Percentiles rank a stretch among this genome's conserved stretches.
Conservation (phyloP, 1,140 invertebrate genomes). For the Teleopsis dalmanni region DNA sequence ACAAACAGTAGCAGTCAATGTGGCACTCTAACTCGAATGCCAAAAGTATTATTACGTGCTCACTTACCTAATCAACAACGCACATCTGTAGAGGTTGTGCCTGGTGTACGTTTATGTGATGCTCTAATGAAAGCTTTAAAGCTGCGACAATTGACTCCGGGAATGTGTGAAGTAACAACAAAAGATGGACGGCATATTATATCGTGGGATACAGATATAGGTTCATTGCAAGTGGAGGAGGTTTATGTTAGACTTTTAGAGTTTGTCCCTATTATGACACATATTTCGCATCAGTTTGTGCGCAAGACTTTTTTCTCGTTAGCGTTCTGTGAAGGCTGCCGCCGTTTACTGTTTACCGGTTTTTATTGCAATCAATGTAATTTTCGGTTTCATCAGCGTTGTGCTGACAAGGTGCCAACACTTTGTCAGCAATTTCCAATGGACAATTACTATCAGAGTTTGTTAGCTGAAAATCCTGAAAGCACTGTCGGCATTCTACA, state of each 20-base stretch:
- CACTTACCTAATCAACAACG: slow-evolving; percentile 87
- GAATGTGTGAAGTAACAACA: slow-evolving; percentile 80
- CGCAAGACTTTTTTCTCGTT: slow-evolving; percentile 94
- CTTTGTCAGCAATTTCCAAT: slow-evolving; percentile 76
- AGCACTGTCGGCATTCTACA: slow-evolving; percentile 61
- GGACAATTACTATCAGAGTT: slow-evolving; percentile 71
- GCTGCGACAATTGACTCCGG: slow-evolving; percentile 77
- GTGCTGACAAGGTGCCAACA: slow-evolving; percentile 74
- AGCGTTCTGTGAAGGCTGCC: slow-evolving; percentile 90
- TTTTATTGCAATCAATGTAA: slow-evolving; percentile 93
- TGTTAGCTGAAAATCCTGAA: slow-evolving; percentile 65
- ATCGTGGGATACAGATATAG: slow-evolving; percentile 86
- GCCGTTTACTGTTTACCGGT: slow-evolving; percentile 82
- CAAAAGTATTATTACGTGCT: slow-evolving; percentile 68
- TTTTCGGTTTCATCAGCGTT: slow-evolving; percentile 90
- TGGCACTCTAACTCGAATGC: slow-evolving; percentile 58
- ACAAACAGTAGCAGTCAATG: slow-evolving; percentile 23
- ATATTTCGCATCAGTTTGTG: slow-evolving; percentile 89
- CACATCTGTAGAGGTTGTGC: slow-evolving; percentile 74
- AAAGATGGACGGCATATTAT: slow-evolving; percentile 58
- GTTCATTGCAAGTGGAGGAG: slow-evolving; percentile 76
- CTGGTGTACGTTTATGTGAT: slow-evolving; percentile 69
- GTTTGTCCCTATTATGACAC: slow-evolving; percentile 80
- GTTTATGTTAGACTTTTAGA: slow-evolving; percentile 79
- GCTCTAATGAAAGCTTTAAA: slow-evolving; percentile 86